Conservation (phyloP, 2,113 vertebrate species). For the Xiphophorus hellerii region DNA sequence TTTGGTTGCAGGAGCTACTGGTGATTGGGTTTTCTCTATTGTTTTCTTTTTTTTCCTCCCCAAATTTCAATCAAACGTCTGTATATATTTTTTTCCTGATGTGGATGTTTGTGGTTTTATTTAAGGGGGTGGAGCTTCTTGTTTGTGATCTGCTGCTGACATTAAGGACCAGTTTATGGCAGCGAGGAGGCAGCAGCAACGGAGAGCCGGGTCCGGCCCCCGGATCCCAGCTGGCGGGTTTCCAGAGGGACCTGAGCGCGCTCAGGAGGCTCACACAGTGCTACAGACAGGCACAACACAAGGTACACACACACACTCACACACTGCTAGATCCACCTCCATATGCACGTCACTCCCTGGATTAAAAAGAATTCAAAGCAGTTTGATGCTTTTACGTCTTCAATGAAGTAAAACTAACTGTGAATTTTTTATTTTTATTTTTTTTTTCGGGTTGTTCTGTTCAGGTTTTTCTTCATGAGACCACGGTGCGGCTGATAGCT, state of each 20-base stretch:
- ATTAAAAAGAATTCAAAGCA: background rate
- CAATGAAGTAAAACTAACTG: too few relatives aligned
- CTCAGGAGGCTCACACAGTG: slow-evolving; percentile 90
- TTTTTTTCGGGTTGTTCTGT: background rate
- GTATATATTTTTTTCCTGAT: background rate
- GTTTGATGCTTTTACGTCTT: background rate
- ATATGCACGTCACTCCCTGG: background rate
- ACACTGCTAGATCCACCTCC: background rate
- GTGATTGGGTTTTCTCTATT: background rate
- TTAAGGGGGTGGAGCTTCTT: slow-evolving; percentile 91
- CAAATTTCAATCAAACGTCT: background rate
- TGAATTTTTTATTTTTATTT: too few relatives aligned
- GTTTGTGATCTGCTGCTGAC: slow-evolving; percentile 93
- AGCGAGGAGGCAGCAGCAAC: slow-evolving; percentile 85
- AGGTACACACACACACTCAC: slow-evolving; percentile 77
- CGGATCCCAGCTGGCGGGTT: slow-evolving; percentile 88
- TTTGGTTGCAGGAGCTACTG: background rate
- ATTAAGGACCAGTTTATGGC: slow-evolving; percentile 92
- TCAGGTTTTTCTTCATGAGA: slow-evolving; percentile 97
- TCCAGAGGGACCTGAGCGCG: slow-evolving; percentile 94
- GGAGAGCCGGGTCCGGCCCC: slow-evolving; percentile 90
- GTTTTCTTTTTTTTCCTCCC: too few relatives aligned
- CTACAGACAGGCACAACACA: slow-evolving; percentile 92
- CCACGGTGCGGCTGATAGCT: slow-evolving; percentile 95
- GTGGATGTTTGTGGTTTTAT: background rate